Percentiles rank a stretch among this genome's conserved stretches.
Evolutionary conservation across 1,140 invertebrate genomes (phyloP).

Genomic region (Cryptotermes secundus): DNA sequence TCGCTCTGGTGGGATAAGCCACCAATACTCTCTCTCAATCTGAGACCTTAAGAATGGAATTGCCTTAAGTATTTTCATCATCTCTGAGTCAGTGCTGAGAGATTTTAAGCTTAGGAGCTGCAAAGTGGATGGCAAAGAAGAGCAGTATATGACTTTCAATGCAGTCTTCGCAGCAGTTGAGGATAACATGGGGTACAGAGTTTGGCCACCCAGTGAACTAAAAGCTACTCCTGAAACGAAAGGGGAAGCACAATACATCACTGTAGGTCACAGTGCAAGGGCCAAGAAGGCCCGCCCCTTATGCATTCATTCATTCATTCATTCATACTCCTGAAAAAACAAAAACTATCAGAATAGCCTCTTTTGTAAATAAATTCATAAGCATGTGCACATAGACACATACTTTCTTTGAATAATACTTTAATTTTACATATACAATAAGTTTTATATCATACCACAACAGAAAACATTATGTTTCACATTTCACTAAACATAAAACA

Average conservation of each 20-base stretch:
- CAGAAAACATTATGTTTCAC: too few relatives aligned
- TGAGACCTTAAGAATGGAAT: constrained; percentile 8
- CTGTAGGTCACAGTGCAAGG: too few relatives aligned
- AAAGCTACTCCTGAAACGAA: constrained; percentile 30
- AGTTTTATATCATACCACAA: too few relatives aligned
- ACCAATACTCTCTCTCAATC: constrained; percentile 13
- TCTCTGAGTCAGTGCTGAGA: not conserved
- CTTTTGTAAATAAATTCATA: not conserved
- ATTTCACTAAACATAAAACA: too few relatives aligned
- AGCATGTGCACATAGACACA: not conserved
- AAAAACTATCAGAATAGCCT: not conserved
- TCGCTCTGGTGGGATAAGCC: not conserved
- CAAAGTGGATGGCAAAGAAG: constrained; percentile 23
- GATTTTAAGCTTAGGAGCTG: constrained; percentile 20
- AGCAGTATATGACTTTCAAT: not conserved
- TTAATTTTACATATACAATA: not conserved
- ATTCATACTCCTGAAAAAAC: not conserved
- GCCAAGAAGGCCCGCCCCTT: too few relatives aligned
- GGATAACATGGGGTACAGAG: constrained; percentile 25
- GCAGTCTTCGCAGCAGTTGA: constrained; percentile 29
- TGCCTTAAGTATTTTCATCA: constrained; percentile 8
- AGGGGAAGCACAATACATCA: too few relatives aligned
- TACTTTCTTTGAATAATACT: not conserved
- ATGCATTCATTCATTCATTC: too few relatives aligned
- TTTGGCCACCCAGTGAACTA: not conserved